Base-by-base conservation (phyloP, 1,140 invertebrate species). In the Bombus cullumanus region DNA sequence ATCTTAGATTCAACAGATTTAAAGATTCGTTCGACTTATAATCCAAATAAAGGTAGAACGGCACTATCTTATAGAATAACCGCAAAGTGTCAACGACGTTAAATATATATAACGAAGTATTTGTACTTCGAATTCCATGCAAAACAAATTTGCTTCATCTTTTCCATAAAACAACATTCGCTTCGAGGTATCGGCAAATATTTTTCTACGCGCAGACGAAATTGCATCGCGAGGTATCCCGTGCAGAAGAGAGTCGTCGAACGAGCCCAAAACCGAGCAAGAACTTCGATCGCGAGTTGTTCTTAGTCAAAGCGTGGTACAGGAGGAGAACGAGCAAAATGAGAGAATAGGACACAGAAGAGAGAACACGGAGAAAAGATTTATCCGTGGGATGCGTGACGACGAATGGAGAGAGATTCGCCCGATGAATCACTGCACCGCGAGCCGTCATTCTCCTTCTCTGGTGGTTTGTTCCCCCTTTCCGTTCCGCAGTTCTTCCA, bases 321-420 rank as follows among this genome's bases (percentile, higher is more conserved):
- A 5, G 25, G 34, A 8, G 34, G 68, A 59, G 43, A 69, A 41
- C 34, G 31, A 18, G 31, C 1, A 10, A 31, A 9, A 34, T 1
- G 43, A 15, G n/a, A 13, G 28, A 66, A 47, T 68, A 34, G n/a
- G 9, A 25, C 28, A n/a, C 28, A 62, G 59, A 62, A n/a, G 3
- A 53, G 41, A 31, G 47, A 62, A 81, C 62, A 13, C 34, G 39
- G 25, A 68, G 59, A 37, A 71, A 53, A 77, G 74, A 86, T 83
- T 83, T 83, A 83, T 83, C 85, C 85, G 85, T 62, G 66, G 72
- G 84, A 86, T 62, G 84, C 74, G 62, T 47, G 79, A 75, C 62
- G 80, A 69, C 73, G 80, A 69, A 77, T 47, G 72, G 41, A 77
- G 81, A 83, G 72, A 82, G 81, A 83, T 83, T 71, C 73, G 66